Base-by-base conservation (phyloP, 2,888 invertebrate species). In the Epirrita christyi region DNA sequence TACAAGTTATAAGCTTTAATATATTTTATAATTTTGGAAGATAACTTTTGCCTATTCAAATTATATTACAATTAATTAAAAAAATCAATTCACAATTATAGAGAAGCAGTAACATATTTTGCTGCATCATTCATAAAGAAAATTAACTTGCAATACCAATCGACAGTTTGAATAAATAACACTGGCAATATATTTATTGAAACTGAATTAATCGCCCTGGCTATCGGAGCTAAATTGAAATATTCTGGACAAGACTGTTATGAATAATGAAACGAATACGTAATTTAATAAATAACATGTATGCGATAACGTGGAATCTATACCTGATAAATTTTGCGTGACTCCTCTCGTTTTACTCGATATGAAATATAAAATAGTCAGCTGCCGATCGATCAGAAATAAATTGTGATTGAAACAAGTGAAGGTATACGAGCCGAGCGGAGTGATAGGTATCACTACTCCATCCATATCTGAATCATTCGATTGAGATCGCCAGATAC, bases 191-290 rank as follows among this genome's bases (percentile, higher is more conserved):
- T 69, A 61, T 61, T 71, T 68, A 64, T 66, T 66, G 64, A 64
- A 59, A 59, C 56, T 55, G 50, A 70, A 70, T 64, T 64, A 71
- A 71, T 68, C 71, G 66, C 60, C 64, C 65, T 61, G 42, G 63
- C 68, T 64, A 72, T 71, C 66, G 67, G 56, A 62, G 59, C 54
- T 68, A 70, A 66, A 71, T 71, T 69, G 43, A 55, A 67, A 70
- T 70, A 66, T 73, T 74, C 70, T 66, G 73, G 64, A 81, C 75
- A 80, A 82, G 83, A 81, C 82, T 82, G 81, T 66, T 76, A 76
- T 73, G 70, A 74, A 73, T 75, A 76, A 73, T 75, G 74, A 69
- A 81, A 81, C 71, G 72, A 78, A 82, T 83, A 83, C 81, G 81
- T 82, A 81, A 81, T 76, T 73, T 64, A 61, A 63, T 59, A 71